Percentiles rank a stretch among this genome's conserved stretches.
phyloP scores from a whole-genome alignment of 2,888 invertebrate genomes.

The Cerastis rubricosa region DNA sequence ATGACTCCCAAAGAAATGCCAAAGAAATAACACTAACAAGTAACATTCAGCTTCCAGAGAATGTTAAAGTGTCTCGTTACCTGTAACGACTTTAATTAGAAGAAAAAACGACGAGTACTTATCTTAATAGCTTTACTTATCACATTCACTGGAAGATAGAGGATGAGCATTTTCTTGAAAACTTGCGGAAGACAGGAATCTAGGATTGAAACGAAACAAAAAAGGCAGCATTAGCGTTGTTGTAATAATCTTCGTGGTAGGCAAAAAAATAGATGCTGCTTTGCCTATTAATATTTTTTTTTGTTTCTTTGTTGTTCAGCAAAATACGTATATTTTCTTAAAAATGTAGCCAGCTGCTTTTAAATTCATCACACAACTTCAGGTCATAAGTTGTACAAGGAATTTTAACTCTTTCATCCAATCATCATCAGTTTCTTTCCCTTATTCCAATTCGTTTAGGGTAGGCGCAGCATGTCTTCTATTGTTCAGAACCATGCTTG shows the following conservation, averaged over 20 bases:
- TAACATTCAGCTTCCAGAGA: slow-evolving; percentile 30
- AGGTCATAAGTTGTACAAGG: not conserved
- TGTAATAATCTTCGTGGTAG: not conserved
- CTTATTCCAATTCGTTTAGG: too few species aligned
- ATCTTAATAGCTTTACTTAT: slow-evolving; percentile 49
- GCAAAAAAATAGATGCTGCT: not conserved
- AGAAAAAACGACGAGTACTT: slow-evolving; percentile 47
- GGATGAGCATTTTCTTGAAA: slow-evolving; percentile 13
- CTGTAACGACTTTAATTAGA: slow-evolving; percentile 57
- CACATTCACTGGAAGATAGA: slow-evolving; percentile 31
- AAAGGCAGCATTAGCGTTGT: not conserved
- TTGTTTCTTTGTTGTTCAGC: not conserved
- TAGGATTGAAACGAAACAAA: not conserved
- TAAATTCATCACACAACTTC: not conserved
- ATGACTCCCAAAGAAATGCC: not conserved
- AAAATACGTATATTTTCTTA: not conserved
- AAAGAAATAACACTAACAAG: slow-evolving; percentile 20
- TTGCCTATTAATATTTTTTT: too few species aligned
- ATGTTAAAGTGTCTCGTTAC: slow-evolving; percentile 49
- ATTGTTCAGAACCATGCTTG: too few species aligned
- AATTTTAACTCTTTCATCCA: slow-evolving; percentile 12
- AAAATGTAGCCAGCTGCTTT: not conserved
- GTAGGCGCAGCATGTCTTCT: too few species aligned
- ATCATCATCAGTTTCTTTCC: too few species aligned
- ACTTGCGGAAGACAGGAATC: slow-evolving; percentile 17